Conservation (phyloP, 2,797 vertebrate species). For the Garrulus glandarius region DNA sequence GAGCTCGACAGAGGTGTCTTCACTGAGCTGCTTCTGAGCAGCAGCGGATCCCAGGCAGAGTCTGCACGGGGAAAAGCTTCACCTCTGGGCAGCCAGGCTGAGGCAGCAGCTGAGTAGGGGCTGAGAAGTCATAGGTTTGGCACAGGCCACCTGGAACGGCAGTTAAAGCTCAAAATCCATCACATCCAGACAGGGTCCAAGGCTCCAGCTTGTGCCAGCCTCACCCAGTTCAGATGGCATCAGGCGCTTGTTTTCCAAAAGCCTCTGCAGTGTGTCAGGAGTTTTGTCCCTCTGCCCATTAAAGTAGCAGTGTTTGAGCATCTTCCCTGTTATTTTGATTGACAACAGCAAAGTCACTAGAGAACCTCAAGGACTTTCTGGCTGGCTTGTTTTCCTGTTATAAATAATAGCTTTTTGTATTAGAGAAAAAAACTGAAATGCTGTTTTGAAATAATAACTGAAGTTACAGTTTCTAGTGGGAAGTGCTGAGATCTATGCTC, state of each 20-base stretch:
- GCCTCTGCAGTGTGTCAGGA: not conserved
- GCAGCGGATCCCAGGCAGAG: accelerated
- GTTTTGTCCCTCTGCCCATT: not conserved
- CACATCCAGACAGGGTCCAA: not conserved
- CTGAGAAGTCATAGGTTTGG: not conserved
- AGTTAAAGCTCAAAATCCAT: not conserved
- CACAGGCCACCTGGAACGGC: not conserved
- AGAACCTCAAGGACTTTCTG: not conserved
- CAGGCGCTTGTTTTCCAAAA: not conserved
- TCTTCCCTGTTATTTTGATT: slow-evolving; percentile 22
- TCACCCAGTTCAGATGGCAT: not conserved
- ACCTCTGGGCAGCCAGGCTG: not conserved
- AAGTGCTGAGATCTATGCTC: not conserved
- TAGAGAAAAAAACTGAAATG: not conserved
- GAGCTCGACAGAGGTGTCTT: not conserved
- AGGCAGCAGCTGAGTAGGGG: not conserved
- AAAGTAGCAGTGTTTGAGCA: not conserved
- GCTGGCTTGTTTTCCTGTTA: slow-evolving; percentile 15
- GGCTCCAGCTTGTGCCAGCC: not conserved
- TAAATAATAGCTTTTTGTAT: not conserved
- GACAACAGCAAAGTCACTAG: not conserved
- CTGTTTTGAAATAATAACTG: not conserved
- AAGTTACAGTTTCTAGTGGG: not conserved
- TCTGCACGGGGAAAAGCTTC: not conserved
- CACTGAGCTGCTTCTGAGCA: not conserved